Evolutionary conservation across 2,113 vertebrate species (phyloP).

Genomic region (Antechinus flavipes): DNA sequence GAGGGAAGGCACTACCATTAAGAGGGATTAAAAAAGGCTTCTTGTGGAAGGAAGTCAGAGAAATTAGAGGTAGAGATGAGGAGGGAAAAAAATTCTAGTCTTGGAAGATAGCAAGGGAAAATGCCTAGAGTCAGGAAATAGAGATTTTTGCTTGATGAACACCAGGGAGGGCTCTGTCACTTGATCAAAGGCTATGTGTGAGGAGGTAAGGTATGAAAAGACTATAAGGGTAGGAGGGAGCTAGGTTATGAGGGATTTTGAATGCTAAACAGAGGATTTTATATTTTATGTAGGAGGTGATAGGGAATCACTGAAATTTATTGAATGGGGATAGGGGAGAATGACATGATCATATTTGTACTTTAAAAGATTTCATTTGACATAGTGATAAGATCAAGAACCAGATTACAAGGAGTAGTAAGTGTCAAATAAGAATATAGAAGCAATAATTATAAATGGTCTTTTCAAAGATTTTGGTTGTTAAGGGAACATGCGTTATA

Average conservation of each 20-base stretch:
- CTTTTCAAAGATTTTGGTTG: not conserved
- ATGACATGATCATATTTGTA: not conserved
- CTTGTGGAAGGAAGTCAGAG: not conserved
- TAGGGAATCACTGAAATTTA: not conserved
- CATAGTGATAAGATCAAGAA: not conserved
- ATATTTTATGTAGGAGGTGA: too few relatives aligned
- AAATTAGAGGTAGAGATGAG: not conserved
- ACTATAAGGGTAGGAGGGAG: not conserved
- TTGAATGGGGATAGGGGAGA: not conserved
- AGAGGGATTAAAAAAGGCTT: not conserved
- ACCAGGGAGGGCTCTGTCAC: not conserved
- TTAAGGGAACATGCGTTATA: not conserved
- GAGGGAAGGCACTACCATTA: not conserved
- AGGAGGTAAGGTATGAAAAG: not conserved
- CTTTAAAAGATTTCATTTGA: not conserved
- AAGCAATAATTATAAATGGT: not conserved
- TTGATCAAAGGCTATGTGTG: not conserved
- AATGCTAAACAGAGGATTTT: not conserved
- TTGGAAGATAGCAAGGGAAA: not conserved
- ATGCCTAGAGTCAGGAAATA: not conserved
- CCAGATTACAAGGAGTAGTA: not conserved
- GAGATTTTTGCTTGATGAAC: not conserved
- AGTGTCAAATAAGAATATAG: not conserved
- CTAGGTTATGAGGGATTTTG: not conserved
- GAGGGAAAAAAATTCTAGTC: not conserved